Conservation (phyloP, 2,113 vertebrate genomes). For the Leucopsar rothschildi region DNA sequence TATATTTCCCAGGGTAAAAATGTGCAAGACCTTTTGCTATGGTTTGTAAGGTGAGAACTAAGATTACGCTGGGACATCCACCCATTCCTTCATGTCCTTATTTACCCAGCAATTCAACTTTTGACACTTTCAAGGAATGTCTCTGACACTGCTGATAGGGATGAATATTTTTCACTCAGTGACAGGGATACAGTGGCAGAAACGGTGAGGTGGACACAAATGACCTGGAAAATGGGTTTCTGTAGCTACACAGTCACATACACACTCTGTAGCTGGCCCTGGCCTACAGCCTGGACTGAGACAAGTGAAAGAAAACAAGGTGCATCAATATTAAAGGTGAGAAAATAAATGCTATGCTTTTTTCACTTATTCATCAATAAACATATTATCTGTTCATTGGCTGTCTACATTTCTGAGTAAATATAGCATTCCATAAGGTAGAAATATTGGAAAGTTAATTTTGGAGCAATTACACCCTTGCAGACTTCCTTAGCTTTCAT, state of each 20-base stretch:
- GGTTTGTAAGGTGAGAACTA: not conserved
- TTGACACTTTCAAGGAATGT: not conserved
- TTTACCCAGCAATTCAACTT: not conserved
- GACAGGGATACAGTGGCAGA: not conserved
- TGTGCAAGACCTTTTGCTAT: accelerated
- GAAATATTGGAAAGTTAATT: constrained; percentile 35
- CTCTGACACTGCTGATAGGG: not conserved
- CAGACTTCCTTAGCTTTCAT: constrained; percentile 10
- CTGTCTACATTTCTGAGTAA: not conserved
- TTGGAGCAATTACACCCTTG: not conserved
- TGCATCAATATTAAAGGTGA: not conserved
- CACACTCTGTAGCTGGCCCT: not conserved
- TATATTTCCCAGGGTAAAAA: not conserved
- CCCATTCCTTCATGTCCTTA: not conserved
- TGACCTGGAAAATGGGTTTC: not conserved
- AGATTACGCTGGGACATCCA: not conserved
- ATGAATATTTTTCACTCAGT: not conserved
- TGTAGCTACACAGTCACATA: not conserved
- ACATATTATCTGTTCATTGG: not conserved
- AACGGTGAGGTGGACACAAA: not conserved
- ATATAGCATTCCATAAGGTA: not conserved
- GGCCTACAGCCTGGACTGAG: not conserved
- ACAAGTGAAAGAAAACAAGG: not conserved
- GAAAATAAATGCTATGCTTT: not conserved
- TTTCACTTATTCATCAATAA: not conserved